Conservation (phyloP, 2,888 invertebrate species). For the Pachydiplax longipennis region DNA sequence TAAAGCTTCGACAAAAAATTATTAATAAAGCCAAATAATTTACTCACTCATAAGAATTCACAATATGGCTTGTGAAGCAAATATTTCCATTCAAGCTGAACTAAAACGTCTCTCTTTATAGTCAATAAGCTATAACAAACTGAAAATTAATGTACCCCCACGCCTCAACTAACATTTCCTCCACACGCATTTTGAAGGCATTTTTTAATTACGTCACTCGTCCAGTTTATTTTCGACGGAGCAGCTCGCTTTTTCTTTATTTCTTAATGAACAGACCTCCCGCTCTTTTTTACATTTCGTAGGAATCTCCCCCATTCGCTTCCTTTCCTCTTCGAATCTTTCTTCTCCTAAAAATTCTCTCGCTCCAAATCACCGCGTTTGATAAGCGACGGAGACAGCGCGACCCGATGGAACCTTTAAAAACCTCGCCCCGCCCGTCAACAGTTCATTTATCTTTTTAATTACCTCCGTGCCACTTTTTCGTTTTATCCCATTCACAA, state of each 20-base stretch:
- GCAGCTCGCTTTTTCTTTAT: background rate
- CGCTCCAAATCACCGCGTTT: background rate
- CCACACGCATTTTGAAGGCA: too few relatives aligned
- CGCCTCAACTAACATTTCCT: too few relatives aligned
- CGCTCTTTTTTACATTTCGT: background rate
- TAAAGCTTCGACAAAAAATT: too few relatives aligned
- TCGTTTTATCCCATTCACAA: constrained; percentile 17
- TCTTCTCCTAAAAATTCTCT: background rate
- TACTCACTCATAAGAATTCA: too few relatives aligned
- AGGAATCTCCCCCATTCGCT: background rate
- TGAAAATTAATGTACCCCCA: too few relatives aligned
- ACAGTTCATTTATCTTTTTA: constrained; percentile 41
- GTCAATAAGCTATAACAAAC: too few relatives aligned
- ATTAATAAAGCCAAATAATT: too few relatives aligned
- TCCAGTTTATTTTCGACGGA: background rate
- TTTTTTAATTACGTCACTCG: background rate
- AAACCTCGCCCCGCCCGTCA: background rate
- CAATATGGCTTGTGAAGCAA: too few relatives aligned
- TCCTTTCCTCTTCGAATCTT: background rate
- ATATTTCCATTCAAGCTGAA: too few relatives aligned
- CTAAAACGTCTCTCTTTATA: too few relatives aligned
- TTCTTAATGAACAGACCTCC: background rate
- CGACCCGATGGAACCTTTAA: background rate
- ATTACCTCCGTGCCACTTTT: constrained; percentile 26
- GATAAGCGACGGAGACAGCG: background rate